Conservation (phyloP, 1,140 invertebrate genomes). For the Drosophila biarmipes region DNA sequence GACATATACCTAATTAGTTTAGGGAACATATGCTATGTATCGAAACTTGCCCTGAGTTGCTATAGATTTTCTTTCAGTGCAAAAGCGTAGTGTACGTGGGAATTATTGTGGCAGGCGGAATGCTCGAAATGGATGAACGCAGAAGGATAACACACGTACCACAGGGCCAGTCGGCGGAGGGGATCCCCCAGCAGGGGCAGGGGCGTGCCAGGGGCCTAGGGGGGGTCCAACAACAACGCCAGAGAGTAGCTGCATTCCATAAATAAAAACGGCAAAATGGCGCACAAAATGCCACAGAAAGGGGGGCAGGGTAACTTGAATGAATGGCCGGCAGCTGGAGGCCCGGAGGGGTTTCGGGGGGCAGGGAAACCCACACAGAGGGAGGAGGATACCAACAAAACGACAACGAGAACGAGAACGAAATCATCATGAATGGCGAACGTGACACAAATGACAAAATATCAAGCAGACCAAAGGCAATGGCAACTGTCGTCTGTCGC, state of each 20-base stretch:
- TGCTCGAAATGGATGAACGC: constrained; percentile 63
- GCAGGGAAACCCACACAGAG: constrained; percentile 6
- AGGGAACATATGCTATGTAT: too few relatives aligned
- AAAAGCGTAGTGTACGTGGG: constrained; percentile 58
- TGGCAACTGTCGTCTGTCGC: constrained; percentile 49
- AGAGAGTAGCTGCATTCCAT: constrained; percentile 78
- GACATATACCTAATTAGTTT: too few relatives aligned
- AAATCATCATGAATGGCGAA: constrained; percentile 82
- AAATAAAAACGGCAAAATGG: constrained; percentile 81
- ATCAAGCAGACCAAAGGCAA: constrained; percentile 71
- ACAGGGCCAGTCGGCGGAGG: constrained; percentile 25
- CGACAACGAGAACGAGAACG: constrained; percentile 50
- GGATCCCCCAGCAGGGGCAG: not conserved
- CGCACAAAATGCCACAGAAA: constrained; percentile 68
- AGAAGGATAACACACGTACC: constrained; percentile 75
- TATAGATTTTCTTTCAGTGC: constrained; percentile 1
- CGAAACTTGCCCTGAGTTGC: too few relatives aligned
- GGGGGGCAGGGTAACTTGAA: constrained; percentile 7
- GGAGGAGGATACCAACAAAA: constrained; percentile 39
- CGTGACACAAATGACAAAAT: constrained; percentile 82
- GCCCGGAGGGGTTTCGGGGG: not conserved
- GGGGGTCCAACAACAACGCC: constrained; percentile 25
- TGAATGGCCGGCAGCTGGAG: constrained; percentile 7
- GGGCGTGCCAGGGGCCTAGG: not conserved
- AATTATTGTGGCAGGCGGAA: constrained; percentile 74